Evolutionary conservation across 2,113 vertebrate genomes (phyloP).

Genomic region (Neofelis nebulosa): DNA sequence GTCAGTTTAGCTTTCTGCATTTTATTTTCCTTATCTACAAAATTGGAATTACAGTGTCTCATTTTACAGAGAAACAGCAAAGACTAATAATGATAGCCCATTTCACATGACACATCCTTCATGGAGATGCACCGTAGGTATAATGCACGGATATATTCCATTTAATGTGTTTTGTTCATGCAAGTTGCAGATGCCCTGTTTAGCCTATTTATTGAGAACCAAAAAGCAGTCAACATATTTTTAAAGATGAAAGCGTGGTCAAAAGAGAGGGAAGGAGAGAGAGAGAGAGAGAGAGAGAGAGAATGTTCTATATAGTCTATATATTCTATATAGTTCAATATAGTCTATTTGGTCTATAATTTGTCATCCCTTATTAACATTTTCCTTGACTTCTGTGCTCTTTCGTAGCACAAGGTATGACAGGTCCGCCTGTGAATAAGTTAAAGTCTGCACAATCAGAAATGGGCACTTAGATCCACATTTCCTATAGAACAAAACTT

Average conservation of each 20-base stretch:
- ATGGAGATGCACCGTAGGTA: background rate
- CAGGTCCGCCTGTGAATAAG: background rate
- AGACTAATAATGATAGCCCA: constrained; percentile 15
- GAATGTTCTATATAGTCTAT: background rate
- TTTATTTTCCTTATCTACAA: constrained; percentile 66
- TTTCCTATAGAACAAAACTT: background rate
- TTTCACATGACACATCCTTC: background rate
- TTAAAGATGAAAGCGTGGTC: background rate
- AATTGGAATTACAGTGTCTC: constrained; percentile 65
- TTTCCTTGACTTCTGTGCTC: background rate
- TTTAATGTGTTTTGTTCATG: background rate
- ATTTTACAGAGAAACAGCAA: constrained; percentile 34
- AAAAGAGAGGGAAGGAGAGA: background rate
- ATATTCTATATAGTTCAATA: background rate
- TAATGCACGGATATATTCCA: background rate
- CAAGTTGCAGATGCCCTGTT: constrained; percentile 8
- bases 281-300: background rate
- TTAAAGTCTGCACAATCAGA: background rate
- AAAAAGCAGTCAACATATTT: background rate
- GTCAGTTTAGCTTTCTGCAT: constrained; percentile 45
- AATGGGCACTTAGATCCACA: background rate
- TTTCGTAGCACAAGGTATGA: background rate
- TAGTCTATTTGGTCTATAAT: background rate
- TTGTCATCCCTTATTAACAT: background rate
- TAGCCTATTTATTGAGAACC: constrained; percentile 21